Conservation (phyloP, 2,888 invertebrate genomes). For the Trachelus troglodyta region DNA sequence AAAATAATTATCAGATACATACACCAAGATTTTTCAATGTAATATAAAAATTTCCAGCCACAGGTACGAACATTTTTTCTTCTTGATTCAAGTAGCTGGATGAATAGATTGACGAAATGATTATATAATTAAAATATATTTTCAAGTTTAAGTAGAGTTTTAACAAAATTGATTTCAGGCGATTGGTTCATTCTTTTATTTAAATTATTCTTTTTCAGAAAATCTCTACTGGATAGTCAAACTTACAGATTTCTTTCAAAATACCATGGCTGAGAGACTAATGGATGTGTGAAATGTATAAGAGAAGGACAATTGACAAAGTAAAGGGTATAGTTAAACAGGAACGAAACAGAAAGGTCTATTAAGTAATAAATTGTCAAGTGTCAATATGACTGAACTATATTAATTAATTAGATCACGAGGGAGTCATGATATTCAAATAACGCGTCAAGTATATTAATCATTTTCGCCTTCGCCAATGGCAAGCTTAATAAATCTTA, state of each 20-base stretch:
- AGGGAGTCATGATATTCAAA: background rate
- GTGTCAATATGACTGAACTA: background rate
- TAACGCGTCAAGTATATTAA: background rate
- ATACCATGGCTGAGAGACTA: background rate
- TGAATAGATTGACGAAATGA: background rate
- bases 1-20: background rate
- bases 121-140: background rate
- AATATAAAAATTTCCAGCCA: background rate
- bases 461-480: background rate
- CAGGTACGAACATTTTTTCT: background rate
- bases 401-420: background rate
- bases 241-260: background rate
- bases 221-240: background rate
- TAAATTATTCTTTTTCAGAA: background rate
- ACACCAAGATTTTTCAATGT: background rate
- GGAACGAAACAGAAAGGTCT: background rate
- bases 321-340: background rate
- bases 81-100: background rate
- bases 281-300: background rate
- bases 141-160: background rate
- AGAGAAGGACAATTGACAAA: background rate
- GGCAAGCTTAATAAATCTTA: background rate
- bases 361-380: background rate
- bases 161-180: too few species aligned
- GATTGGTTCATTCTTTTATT: background rate